Evolutionary conservation across 2,113 vertebrate genomes (phyloP).

Genomic region (Nicator chloris): DNA sequence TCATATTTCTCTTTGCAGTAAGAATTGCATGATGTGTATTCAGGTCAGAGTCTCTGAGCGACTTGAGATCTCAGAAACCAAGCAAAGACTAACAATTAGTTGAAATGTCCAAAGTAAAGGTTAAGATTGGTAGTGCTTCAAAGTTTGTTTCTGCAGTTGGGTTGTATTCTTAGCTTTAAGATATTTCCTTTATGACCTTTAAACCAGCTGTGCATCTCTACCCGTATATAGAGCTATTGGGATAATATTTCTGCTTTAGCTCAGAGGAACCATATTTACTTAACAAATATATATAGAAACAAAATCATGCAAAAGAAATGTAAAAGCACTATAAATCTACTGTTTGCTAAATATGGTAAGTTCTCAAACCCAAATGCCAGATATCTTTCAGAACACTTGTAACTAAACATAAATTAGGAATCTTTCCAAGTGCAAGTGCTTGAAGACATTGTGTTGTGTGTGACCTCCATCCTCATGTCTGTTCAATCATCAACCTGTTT

Average conservation of each 20-base stretch:
- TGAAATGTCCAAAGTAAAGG: neutral
- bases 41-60: neutral
- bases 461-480: neutral
- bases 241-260: neutral
- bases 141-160: neutral
- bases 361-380: neutral
- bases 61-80: neutral
- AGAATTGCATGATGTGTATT: neutral
- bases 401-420: neutral
- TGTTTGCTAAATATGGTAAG: neutral
- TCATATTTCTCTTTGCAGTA: neutral
- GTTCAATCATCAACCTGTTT: neutral
- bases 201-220: neutral
- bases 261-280: neutral
- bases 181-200: neutral
- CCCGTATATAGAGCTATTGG: neutral
- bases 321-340: neutral
- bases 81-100: neutral
- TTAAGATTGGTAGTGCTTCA: neutral
- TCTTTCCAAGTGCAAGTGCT: neutral
- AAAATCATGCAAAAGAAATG: neutral
- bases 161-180: neutral
- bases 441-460: neutral
- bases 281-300: slow-evolving; percentile 14
- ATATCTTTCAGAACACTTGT: neutral